Evolutionary conservation across 2,888 invertebrate genomes (phyloP).

Genomic region (Hyalella azteca): DNA sequence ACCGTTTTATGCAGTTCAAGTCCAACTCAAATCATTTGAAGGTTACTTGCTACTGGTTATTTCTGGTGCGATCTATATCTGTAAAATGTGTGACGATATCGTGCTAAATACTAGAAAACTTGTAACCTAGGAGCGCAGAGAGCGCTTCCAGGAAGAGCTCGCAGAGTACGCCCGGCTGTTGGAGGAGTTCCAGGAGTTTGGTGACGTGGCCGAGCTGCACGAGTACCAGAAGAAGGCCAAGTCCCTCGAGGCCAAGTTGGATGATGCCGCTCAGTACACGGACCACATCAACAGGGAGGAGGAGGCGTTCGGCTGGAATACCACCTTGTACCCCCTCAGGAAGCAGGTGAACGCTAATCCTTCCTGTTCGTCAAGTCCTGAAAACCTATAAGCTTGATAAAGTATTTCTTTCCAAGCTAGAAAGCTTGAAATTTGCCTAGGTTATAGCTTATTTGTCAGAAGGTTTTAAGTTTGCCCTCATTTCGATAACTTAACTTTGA

Average conservation of each 20-base stretch:
- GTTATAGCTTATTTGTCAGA: too few species aligned
- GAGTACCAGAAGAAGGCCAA: slow-evolving; percentile 83
- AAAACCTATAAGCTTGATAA: too few species aligned
- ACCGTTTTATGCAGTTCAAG: not conserved
- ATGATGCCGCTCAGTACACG: slow-evolving; percentile 77
- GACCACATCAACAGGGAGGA: slow-evolving; percentile 93
- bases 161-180: slow-evolving; percentile 79
- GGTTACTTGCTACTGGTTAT: not conserved
- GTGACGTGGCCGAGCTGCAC: slow-evolving; percentile 80
- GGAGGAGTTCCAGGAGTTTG: slow-evolving; percentile 85
- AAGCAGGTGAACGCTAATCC: slow-evolving; percentile 68
- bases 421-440: too few species aligned
- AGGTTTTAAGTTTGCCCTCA: too few species aligned
- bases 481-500: too few species aligned
- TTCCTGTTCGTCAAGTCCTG: too few species aligned
- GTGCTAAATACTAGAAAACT: not conserved
- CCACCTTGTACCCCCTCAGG: slow-evolving; percentile 85
- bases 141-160: slow-evolving; percentile 82
- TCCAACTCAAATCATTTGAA: not conserved
- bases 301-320: slow-evolving; percentile 82
- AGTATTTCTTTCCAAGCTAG: too few species aligned
- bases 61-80: too few species aligned
- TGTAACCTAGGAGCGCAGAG: slow-evolving; percentile 70
- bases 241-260: slow-evolving; percentile 75
- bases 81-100: not conserved